Conservation (phyloP, 2,888 invertebrate genomes). For the Rugalucina vietnamica region DNA sequence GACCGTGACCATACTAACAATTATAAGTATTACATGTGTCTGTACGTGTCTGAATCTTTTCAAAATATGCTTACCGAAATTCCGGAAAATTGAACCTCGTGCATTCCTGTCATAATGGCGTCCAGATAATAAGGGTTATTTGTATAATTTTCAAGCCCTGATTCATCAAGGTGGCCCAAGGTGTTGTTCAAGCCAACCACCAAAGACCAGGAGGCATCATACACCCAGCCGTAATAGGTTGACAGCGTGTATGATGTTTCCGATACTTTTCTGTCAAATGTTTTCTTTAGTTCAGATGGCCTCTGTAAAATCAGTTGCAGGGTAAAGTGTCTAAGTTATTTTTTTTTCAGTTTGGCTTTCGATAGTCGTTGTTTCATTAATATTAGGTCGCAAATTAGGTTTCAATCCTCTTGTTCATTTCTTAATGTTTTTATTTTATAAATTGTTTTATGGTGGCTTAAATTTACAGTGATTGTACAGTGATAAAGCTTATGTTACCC, state of each 20-base stretch:
- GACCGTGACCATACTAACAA: too few relatives aligned
- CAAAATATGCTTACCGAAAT: conserved; percentile 53
- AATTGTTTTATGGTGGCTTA: too few relatives aligned
- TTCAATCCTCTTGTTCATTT: too few relatives aligned
- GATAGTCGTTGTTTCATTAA: neutral
- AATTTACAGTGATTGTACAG: too few relatives aligned
- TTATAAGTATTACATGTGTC: too few relatives aligned
- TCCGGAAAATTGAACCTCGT: conserved; percentile 54
- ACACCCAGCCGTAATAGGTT: conserved; percentile 28
- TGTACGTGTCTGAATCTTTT: too few relatives aligned
- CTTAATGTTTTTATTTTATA: too few relatives aligned
- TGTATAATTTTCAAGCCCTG: conserved; percentile 38
- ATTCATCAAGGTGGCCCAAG: conserved; percentile 9
- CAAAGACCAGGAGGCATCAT: conserved; percentile 58
- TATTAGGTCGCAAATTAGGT: too few relatives aligned
- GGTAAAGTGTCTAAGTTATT: neutral
- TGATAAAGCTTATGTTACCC: too few relatives aligned
- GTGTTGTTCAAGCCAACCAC: conserved; percentile 53
- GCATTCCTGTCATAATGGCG: conserved; percentile 45
- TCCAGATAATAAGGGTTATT: conserved; percentile 34
- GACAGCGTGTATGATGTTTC: conserved; percentile 9
- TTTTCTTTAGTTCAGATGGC: neutral
- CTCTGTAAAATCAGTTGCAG: neutral
- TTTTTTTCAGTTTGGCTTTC: neutral
- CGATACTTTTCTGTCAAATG: neutral